These are phyloP conservation scores for Lycocerus yunnanus DNA, from an alignment of 2,888 invertebrate species.

Conservation along the genomic window DNA sequence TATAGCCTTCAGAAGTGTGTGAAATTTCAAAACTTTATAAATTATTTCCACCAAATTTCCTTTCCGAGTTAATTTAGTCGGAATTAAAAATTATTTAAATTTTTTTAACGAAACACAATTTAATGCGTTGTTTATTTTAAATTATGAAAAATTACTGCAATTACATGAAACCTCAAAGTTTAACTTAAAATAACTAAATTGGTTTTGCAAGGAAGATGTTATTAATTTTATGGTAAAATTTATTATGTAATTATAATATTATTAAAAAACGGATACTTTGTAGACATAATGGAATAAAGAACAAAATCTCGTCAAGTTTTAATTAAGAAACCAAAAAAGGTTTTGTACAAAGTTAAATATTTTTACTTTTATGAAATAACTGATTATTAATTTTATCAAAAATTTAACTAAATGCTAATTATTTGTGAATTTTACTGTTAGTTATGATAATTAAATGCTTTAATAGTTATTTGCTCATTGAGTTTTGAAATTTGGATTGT, in stretches of 20 bases:
- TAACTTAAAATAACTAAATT: background rate
- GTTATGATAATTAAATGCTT: no score
- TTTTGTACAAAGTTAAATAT: background rate
- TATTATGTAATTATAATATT: background rate
- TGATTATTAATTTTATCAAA: no score
- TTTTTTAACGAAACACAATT: no score
- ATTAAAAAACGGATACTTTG: background rate
- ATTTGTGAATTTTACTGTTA: no score
- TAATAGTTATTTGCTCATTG: no score
- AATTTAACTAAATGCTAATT: no score
- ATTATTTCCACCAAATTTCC: background rate
- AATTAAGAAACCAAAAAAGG: background rate
- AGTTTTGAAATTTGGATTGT: no score
- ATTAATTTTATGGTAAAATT: background rate
- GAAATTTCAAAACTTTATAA: background rate
- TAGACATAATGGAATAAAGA: background rate
- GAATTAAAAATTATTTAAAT: background rate
- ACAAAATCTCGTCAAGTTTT: background rate
- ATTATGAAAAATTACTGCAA: background rate
- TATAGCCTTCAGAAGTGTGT: background rate
- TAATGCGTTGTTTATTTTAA: no score
- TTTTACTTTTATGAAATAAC: background rate
- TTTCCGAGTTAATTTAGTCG: background rate
- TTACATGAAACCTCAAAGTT: background rate
- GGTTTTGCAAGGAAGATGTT: background rate